phyloP scores from a whole-genome alignment of 2,888 invertebrate genomes.

The Trimorus sp. region DNA sequence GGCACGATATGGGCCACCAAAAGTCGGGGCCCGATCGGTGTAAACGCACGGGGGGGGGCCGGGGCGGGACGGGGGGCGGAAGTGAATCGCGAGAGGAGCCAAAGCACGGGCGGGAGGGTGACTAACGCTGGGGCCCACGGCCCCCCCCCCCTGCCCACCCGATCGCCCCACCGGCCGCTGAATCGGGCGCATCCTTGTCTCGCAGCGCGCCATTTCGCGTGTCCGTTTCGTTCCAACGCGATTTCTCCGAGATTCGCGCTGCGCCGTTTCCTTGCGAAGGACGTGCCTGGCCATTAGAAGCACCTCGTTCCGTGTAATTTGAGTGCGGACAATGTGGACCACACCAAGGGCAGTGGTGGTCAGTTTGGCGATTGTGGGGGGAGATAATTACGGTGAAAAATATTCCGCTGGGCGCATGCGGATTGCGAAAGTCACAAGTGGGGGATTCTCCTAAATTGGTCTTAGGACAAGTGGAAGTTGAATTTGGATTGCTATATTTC shows the following conservation, averaged over 20 bases:
- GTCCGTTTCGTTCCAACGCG: conserved; percentile 51
- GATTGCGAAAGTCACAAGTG: no score
- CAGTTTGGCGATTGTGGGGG: conserved; percentile 19
- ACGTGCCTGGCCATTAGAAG: conserved; percentile 78
- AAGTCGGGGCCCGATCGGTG: no score
- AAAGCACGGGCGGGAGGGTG: conserved; percentile 73
- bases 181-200: conserved; percentile 22
- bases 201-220: conserved; percentile 13
- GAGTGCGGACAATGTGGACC: conserved; percentile 78
- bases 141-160: conserved; percentile 29
- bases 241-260: conserved; percentile 64
- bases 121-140: conserved; percentile 64
- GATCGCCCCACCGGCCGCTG: conserved; percentile 4
- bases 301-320: conserved; percentile 78
- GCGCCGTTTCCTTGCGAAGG: conserved; percentile 66
- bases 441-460: no score
- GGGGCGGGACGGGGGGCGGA: conserved; percentile 72
- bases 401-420: no score
- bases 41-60: no score
- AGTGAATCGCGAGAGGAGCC: conserved; percentile 67
- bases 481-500: no score
- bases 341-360: conserved; percentile 76
- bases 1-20: no score
- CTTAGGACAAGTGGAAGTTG: no score
- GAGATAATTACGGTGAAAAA: no score